phyloP scores from a whole-genome alignment of 1,140 invertebrate species.

The Drosophila santomea region DNA sequence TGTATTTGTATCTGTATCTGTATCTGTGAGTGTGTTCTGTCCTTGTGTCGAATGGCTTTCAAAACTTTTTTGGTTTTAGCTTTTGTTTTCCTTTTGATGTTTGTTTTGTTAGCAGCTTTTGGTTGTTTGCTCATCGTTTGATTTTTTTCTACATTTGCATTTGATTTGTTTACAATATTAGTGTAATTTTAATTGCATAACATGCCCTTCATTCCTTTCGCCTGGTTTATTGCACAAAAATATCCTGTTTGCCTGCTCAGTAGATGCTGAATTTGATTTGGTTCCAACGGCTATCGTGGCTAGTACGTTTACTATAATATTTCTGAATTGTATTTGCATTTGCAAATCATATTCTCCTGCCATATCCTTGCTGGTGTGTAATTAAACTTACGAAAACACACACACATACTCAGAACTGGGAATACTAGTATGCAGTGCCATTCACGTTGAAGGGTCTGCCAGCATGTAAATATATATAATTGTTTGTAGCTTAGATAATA shows the following conservation, averaged over 20 bases:
- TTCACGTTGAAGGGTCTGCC: conserved; percentile 25
- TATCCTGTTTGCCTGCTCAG: conserved; percentile 40
- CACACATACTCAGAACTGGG: conserved; percentile 37
- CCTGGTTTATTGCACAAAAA: conserved; percentile 75
- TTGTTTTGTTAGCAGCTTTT: conserved; percentile 78
- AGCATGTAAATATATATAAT: conserved; percentile 56
- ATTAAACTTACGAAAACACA: conserved; percentile 9
- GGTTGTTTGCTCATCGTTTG: conserved; percentile 83
- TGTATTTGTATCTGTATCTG: conserved; percentile 17
- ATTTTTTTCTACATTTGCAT: conserved; percentile 80
- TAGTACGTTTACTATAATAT: conserved; percentile 34
- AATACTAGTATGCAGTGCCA: conserved; percentile 48
- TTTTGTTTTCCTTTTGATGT: conserved; percentile 55
- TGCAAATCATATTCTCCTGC: conserved; percentile 19
- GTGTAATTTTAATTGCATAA: conserved; percentile 77
- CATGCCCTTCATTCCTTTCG: conserved; percentile 39
- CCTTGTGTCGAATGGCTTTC: conserved; percentile 53
- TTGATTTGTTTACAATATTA: conserved; percentile 65
- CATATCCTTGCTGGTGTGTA: conserved; percentile 1
- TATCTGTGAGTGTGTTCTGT: conserved; percentile 32
- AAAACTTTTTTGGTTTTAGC: conserved; percentile 49
- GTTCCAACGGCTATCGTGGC: conserved; percentile 44
- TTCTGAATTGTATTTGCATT: not conserved
- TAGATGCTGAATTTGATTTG: conserved; percentile 29
- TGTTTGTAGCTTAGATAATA: conserved; percentile 81